Evolutionary conservation across 2,113 vertebrate genomes (phyloP).

Genomic region (Hippocampus guttulatus): DNA sequence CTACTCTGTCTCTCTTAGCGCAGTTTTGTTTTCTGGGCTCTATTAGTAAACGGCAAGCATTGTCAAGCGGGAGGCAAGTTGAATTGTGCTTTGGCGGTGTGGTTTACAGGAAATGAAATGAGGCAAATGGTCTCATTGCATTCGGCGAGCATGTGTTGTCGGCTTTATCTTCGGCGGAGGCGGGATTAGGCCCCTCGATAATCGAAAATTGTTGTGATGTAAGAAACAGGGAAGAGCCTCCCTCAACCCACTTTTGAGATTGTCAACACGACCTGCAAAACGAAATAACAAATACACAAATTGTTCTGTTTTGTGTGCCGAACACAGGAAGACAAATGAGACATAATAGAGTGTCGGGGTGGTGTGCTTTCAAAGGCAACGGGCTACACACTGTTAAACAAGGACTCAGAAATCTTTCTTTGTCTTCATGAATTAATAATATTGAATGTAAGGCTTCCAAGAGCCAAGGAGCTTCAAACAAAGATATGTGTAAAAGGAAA

Average conservation of each 20-base stretch:
- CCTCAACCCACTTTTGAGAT: conserved; percentile 16
- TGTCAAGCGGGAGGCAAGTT: conserved; percentile 12
- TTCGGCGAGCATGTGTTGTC: conserved; percentile 48
- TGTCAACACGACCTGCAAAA: conserved; percentile 23
- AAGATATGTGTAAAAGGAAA: conserved; percentile 9
- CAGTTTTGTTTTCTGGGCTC: background rate
- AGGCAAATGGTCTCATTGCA: conserved; percentile 56
- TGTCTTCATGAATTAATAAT: conserved; percentile 40
- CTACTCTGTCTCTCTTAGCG: background rate
- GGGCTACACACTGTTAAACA: conserved; percentile 18
- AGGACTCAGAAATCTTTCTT: conserved; percentile 20
- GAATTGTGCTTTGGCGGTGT: conserved; percentile 5
- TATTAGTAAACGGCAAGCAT: background rate
- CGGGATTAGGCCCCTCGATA: conserved; percentile 51
- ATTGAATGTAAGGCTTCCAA: conserved; percentile 10
- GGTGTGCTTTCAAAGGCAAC: conserved; percentile 15
- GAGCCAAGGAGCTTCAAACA: conserved; percentile 2
- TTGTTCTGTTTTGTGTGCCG: conserved; percentile 3
- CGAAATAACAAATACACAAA: conserved; percentile 14
- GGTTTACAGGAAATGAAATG: conserved; percentile 46
- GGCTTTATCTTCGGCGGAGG: conserved; percentile 50
- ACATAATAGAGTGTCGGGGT: background rate
- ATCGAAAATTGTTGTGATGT: conserved; percentile 41
- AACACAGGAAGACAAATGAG: conserved; percentile 7
- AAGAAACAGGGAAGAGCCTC: conserved; percentile 18